Evolutionary conservation across 2,888 invertebrate species (phyloP), one percentile per base, ranked within the genome.

Genomic region (Selenia dentaria): DNA sequence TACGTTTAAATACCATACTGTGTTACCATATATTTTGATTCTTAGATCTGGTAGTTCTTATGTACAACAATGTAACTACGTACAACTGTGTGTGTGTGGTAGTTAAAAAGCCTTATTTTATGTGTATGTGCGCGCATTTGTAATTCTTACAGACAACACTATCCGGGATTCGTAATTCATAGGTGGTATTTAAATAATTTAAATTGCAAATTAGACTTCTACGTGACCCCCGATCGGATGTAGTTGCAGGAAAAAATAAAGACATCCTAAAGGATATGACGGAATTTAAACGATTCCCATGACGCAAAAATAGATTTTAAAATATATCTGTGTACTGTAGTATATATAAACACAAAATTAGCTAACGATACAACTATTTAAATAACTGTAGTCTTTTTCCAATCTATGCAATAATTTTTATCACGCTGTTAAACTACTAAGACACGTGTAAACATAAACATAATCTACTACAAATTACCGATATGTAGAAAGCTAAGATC

Each of bases 121-220:
- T 2, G 25, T 10, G 6, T 13, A 2, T 28, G n/a, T 8, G 11
- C 18, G 20, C 27, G 28, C 26, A 36, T 18, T 37, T 41, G 14
- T 36, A 11, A 24, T 38, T 41, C 22, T 31, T 11, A 13, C 26
- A 36, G 40, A 40, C 40, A 35, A 14, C 20, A 14, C 32, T 34
- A 25, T 34, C 37, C 37, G 33, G 37, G 37, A 34, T 43, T 37
- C 40, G 29, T 36, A 43, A 44, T 34, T 41, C 36, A 42, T 45
- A 33, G 4, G n/a, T 35, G 5, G 9, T 4, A 27, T 38, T 26
- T 41, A 33, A 41, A 41, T 45, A 2, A 31, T 41, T 31, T 41
- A 33, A 41, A 38, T 45, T 45, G 50, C 37, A 40, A 51, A 51
- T 29, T n/a, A 28, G 32, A 29, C 29, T 29, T 22, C 41, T 31